phyloP scores from a whole-genome alignment of 2,797 vertebrate genomes.

The Dryobates pubescens region DNA sequence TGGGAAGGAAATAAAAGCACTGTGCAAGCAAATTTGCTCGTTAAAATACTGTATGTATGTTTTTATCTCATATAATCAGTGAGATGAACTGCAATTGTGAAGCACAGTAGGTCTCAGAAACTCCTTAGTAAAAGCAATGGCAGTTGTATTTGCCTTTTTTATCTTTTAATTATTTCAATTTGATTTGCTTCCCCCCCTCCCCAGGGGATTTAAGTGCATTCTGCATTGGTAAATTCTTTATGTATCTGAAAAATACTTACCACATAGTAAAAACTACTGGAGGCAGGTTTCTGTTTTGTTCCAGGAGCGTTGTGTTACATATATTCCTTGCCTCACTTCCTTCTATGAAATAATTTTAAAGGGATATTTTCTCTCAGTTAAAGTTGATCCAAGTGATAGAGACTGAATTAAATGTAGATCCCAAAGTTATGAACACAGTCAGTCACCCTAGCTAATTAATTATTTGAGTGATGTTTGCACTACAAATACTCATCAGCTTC shows the following conservation, averaged over 20 bases:
- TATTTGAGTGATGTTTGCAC: background rate
- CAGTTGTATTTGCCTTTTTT: background rate
- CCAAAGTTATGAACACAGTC: background rate
- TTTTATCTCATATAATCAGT: background rate
- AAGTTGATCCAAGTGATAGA: background rate
- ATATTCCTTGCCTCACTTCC: background rate
- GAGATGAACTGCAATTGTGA: background rate
- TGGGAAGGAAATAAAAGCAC: background rate
- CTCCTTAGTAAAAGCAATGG: background rate
- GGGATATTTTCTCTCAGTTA: background rate
- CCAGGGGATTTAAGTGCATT: background rate
- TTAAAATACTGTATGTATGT: background rate
- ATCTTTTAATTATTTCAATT: background rate
- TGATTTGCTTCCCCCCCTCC: background rate
- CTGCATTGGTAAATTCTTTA: background rate
- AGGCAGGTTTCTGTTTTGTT: background rate
- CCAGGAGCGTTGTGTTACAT: background rate
- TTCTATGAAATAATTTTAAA: background rate
- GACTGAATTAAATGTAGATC: background rate
- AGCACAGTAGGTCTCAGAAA: background rate
- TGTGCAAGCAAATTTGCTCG: background rate
- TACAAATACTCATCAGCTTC: background rate
- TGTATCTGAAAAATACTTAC: background rate
- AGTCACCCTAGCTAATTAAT: background rate
- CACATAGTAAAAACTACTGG: background rate